A percentile compares a stretch with the other conserved stretches of the same genome.
Evolutionary conservation across 2,888 invertebrate genomes (phyloP).

Genomic region (Linnaemya vulpina): DNA sequence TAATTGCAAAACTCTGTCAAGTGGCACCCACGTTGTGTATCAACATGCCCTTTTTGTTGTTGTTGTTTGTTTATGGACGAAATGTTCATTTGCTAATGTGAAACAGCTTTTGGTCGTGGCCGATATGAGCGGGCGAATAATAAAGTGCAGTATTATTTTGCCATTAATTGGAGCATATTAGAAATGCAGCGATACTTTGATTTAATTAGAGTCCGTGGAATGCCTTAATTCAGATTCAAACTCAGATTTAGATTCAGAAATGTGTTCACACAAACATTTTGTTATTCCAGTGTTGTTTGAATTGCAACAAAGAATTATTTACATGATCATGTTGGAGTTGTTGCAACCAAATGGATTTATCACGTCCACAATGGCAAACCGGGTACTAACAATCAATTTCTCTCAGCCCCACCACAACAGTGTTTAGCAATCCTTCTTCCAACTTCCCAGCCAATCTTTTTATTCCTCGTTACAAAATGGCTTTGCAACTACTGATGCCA

Average conservation of each 20-base stretch:
- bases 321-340: slow-evolving; percentile 32
- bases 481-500: slow-evolving; percentile 35
- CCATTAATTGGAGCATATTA: slow-evolving; percentile 47
- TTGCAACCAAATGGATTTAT: slow-evolving; percentile 59
- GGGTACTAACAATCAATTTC: slow-evolving; percentile 59
- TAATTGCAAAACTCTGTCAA: neutral
- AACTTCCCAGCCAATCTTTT: slow-evolving; percentile 11
- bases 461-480: slow-evolving; percentile 27
- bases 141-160: slow-evolving; percentile 20
- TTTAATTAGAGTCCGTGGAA: slow-evolving; percentile 23
- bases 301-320: slow-evolving; percentile 51
- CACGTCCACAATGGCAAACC: slow-evolving; percentile 59
- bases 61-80: neutral
- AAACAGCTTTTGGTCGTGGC: neutral
- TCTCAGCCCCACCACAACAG: neutral
- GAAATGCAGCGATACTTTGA: slow-evolving; percentile 34
- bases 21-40: neutral
- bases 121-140: neutral
- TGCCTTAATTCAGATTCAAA: too few species aligned
- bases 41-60: neutral
- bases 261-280: slow-evolving; percentile 35
- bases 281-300: slow-evolving; percentile 22
- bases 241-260: slow-evolving; percentile 32
- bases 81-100: slow-evolving; percentile 5
- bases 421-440: neutral